Evolutionary conservation across 2,797 vertebrate species (phyloP).

Genomic region (Aselliscus stoliczkanus): DNA sequence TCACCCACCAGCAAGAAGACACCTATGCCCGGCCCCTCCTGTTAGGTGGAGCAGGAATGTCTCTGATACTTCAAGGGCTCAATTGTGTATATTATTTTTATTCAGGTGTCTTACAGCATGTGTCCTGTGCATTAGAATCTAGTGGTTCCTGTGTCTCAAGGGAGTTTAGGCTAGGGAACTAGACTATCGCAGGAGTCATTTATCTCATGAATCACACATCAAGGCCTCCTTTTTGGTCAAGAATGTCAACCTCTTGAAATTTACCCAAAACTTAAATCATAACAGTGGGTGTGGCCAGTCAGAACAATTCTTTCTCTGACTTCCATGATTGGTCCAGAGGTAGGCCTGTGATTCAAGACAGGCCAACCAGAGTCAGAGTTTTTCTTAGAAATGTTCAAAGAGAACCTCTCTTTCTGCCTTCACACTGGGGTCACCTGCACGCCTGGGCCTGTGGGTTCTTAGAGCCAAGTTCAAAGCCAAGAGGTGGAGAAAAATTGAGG

Average conservation of each 20-base stretch:
- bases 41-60: not conserved
- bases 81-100: too few relatives aligned
- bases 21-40: not conserved
- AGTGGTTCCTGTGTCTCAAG: not conserved
- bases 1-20: not conserved
- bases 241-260: not conserved
- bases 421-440: accelerated
- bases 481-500: too few relatives aligned
- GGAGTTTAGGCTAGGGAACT: not conserved
- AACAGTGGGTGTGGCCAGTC: not conserved
- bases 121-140: not conserved
- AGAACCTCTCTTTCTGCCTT: not conserved
- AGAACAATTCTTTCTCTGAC: not conserved
- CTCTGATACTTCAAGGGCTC: too few relatives aligned
- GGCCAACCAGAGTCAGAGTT: not conserved
- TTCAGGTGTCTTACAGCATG: not conserved
- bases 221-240: not conserved
- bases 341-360: not conserved
- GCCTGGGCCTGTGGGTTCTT: not conserved
- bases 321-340: not conserved
- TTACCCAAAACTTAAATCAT: not conserved
- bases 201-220: not conserved
- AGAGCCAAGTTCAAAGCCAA: not conserved
- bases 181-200: not conserved
- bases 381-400: not conserved